Percentiles rank a stretch among this genome's conserved stretches.
Conservation (phyloP, 1,140 invertebrate genomes). For the Colletes latitarsis region DNA sequence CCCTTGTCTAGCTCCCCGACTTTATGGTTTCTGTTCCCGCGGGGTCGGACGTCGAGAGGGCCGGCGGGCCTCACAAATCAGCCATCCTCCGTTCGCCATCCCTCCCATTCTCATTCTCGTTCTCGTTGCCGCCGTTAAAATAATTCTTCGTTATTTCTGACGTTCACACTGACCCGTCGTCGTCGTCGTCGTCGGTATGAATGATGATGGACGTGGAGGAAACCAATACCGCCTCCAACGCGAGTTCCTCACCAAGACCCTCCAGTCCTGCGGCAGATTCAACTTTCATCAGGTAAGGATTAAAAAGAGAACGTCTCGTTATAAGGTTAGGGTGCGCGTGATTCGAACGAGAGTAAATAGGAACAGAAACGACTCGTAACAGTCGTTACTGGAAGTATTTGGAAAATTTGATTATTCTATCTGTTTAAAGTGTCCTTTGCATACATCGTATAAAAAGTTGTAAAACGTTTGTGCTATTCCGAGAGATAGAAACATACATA, state of each 20-base stretch:
- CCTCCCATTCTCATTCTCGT: conserved; percentile 16
- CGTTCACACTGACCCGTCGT: conserved; percentile 30
- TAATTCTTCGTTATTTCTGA: conserved; percentile 37
- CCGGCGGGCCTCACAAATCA: conserved; percentile 34
- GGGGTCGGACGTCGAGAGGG: conserved; percentile 43
- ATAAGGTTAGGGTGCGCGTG: not conserved
- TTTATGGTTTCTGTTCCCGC: conserved; percentile 54
- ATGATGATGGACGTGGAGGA: conserved; percentile 80
- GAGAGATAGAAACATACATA: not conserved
- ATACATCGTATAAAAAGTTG: not conserved
- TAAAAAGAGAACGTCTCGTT: not conserved
- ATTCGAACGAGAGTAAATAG: not conserved
- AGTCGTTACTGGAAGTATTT: conserved; percentile 11
- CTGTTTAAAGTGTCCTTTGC: not conserved
- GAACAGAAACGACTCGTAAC: not conserved
- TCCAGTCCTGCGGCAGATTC: conserved; percentile 78
- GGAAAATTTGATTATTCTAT: not conserved
- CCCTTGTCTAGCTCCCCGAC: conserved; percentile 49
- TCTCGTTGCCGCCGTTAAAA: conserved; percentile 29
- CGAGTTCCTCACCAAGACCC: conserved; percentile 78
- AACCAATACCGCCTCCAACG: conserved; percentile 77
- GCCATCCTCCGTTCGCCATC: conserved; percentile 8
- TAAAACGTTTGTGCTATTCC: not conserved
- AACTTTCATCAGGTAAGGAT: conserved; percentile 77
- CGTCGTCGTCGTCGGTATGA: conserved; percentile 70